Evolutionary conservation across 2,888 invertebrate genomes (phyloP), one percentile per base, ranked within the genome.

Genomic region (Papilio demoleus): DNA sequence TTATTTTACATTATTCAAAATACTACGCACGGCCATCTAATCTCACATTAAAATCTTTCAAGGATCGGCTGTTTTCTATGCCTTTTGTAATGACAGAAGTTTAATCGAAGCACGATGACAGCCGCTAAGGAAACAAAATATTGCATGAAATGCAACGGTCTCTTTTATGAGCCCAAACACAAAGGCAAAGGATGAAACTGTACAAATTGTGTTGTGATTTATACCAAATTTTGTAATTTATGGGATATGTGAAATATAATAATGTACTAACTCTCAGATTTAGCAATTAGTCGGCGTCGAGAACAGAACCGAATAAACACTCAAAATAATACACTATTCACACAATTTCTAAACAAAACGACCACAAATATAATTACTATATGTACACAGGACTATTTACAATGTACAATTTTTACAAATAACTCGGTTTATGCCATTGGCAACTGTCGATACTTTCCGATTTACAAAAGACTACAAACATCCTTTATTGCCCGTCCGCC

Each of bases 371-470:
- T 94, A 94, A 94, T 92, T 93, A 94, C 94, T 94, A 94, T 94
- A 94, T 95, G 93, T 94, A 95, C 95, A 95, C 93, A 88, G 90
- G 93, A 94, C 94, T 94, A 95, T 94, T 94, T 95, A 95, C 94
- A 94, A 94, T 94, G 93, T 94, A 94, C 94, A 94, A 93, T 93
- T 93, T 93, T 92, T 93, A 93, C 93, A 93, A 90, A 92, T 93
- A 92, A 90, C 88, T 87, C 90, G 90, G 86, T 89, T 94, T 94
- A 94, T 91, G 94, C 94, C 94, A 94, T 94, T 93, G 93, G 94
- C 93, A 93, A 92, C 87, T 86, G 90, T 93, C 93, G 94, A 94
- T 94, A 93, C 93, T 93, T 91, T 90, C 88, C 88, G 94, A 93
- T 93, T 90, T 87, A 88, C 83, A 92, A 90, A 89, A 91, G 87